Conservation (phyloP, 2,797 vertebrate species). For the Thamnophis elegans region DNA sequence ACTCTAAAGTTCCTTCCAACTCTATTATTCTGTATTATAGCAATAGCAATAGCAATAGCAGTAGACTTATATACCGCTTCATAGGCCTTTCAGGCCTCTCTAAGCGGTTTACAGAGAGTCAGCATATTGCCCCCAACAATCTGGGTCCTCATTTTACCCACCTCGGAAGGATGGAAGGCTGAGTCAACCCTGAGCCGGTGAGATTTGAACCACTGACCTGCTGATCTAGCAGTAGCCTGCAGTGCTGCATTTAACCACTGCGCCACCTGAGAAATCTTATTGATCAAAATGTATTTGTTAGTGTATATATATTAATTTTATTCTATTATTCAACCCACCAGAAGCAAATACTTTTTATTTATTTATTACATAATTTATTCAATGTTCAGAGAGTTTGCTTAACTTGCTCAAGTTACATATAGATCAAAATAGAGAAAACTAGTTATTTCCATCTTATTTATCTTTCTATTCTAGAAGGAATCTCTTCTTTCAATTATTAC, state of each 20-base stretch:
- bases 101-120: too few species aligned
- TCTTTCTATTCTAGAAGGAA: neutral
- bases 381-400: neutral
- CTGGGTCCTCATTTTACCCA: too few species aligned
- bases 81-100: too few species aligned
- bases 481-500: neutral
- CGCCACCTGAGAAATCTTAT: slow-evolving; percentile 3
- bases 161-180: too few species aligned
- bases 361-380: neutral
- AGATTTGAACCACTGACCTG: too few species aligned
- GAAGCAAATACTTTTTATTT: neutral
- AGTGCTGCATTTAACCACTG: too few species aligned
- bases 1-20: neutral
- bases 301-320: slow-evolving; percentile 12
- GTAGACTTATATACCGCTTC: too few species aligned
- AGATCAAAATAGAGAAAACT: neutral
- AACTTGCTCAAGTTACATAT: neutral
- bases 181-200: too few species aligned
- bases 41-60: too few species aligned
- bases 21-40: neutral
- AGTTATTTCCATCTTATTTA: neutral
- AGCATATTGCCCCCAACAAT: too few species aligned
- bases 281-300: slow-evolving; percentile 2
- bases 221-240: too few species aligned
- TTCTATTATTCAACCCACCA: neutral